Percentiles rank a stretch among this genome's conserved stretches.
These are phyloP conservation scores for Bambusicola thoracicus DNA, from an alignment of 2,113 vertebrate species.

Conservation along the genomic window DNA sequence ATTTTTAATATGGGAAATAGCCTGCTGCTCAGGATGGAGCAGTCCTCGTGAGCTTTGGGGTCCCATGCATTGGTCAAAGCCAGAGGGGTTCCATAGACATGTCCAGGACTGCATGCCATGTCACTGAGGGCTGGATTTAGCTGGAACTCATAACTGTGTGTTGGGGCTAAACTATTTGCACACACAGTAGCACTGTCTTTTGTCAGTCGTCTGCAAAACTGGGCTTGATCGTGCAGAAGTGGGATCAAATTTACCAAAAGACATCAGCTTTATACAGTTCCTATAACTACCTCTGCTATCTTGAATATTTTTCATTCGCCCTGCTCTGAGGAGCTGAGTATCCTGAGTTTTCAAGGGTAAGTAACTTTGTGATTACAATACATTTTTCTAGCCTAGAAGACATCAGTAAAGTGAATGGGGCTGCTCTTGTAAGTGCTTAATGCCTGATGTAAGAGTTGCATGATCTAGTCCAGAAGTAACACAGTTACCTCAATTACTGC, in stretches of 20 bases:
- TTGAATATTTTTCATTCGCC: not conserved
- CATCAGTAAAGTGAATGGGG: slow-evolving; percentile 18
- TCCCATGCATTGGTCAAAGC: not conserved
- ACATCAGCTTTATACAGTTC: not conserved
- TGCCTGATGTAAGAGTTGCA: slow-evolving; percentile 44
- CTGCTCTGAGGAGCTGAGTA: not conserved
- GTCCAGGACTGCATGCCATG: accelerated
- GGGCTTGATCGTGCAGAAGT: not conserved
- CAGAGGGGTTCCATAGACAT: not conserved
- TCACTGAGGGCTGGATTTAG: not conserved
- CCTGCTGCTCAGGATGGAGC: not conserved
- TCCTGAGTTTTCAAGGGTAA: not conserved
- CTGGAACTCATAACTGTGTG: not conserved
- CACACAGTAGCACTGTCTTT: not conserved
- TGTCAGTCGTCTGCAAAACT: not conserved
- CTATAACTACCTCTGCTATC: not conserved
- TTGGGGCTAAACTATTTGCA: not conserved
- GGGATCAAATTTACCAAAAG: not conserved
- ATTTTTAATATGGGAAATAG: slow-evolving; percentile 51
- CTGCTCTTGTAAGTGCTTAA: slow-evolving; percentile 45
- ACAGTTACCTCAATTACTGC: slow-evolving; percentile 58
- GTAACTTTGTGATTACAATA: not conserved
- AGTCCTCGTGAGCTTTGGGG: not conserved
- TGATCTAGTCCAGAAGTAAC: slow-evolving; percentile 50
- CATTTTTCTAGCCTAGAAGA: slow-evolving; percentile 39